Percentiles rank a stretch among this genome's conserved stretches.
These are phyloP conservation scores for Beaufortia kweichowensis DNA, from an alignment of 2,113 vertebrate species.

Conservation along the genomic window DNA sequence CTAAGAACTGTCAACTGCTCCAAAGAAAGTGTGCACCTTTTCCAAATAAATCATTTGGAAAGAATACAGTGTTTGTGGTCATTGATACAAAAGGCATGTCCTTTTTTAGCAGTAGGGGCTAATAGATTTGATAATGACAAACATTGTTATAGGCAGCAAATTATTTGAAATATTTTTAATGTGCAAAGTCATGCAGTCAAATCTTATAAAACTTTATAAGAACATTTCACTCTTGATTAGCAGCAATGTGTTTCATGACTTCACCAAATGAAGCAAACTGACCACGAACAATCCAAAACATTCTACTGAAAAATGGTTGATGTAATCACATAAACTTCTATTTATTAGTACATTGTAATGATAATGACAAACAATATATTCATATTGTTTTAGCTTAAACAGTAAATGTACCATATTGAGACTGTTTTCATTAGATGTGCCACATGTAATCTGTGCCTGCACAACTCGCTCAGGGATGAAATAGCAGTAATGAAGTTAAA, in stretches of 20 bases:
- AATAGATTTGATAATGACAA: neutral
- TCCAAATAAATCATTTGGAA: slow-evolving; percentile 76
- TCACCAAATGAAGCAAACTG: neutral
- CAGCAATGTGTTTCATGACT: slow-evolving; percentile 52
- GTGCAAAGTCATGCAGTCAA: slow-evolving; percentile 76
- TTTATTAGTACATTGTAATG: neutral
- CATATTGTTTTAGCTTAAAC: neutral
- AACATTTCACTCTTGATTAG: slow-evolving; percentile 50
- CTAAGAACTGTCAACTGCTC: slow-evolving; percentile 8
- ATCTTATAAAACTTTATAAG: slow-evolving; percentile 50
- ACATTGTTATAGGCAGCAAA: slow-evolving; percentile 13
- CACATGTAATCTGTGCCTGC: neutral
- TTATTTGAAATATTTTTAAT: slow-evolving; percentile 61
- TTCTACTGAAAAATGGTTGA: neutral
- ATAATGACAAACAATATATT: neutral
- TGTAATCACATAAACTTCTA: neutral
- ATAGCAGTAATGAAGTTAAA: too few species aligned
- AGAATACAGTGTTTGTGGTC: slow-evolving; percentile 38
- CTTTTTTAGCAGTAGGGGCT: neutral
- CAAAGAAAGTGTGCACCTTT: slow-evolving; percentile 56
- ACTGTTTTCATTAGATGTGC: neutral
- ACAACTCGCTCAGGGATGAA: too few species aligned
- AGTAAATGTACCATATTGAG: too few species aligned
- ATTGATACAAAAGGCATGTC: neutral
- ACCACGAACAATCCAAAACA: neutral